Conservation (phyloP, 92 coral and sea anemone species). For the Phenganax marumi region DNA sequence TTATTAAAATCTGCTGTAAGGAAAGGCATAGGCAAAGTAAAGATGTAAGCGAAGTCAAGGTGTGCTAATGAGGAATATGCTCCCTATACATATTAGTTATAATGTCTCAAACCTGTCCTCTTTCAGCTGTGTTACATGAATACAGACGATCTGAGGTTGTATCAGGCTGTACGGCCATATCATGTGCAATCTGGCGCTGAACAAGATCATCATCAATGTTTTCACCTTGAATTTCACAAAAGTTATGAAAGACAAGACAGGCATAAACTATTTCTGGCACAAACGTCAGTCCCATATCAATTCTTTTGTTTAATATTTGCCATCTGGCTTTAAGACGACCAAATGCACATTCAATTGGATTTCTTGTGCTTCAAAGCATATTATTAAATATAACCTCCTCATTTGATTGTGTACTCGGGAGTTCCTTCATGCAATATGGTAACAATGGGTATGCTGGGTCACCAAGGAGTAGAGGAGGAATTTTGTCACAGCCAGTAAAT, state of each 20-base stretch:
- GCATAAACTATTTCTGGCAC: conserved; percentile 12
- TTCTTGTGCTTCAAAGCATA: conserved; percentile 46
- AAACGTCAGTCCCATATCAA: conserved; percentile 30
- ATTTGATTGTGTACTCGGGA: conserved; percentile 40
- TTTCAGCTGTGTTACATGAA: conserved; percentile 12
- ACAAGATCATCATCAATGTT: conserved; percentile 30
- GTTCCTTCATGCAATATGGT: conserved; percentile 49
- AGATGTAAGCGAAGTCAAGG: neutral
- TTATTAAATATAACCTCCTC: conserved; percentile 54
- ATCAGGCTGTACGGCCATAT: neutral
- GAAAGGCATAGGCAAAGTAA: neutral
- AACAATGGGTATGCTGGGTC: conserved; percentile 60
- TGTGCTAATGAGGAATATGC: conserved; percentile 13
- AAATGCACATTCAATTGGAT: conserved; percentile 51
- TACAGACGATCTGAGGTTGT: conserved; percentile 6
- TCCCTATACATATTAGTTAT: conserved; percentile 17
- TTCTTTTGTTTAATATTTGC: conserved; percentile 45
- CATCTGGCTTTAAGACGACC: conserved; percentile 55
- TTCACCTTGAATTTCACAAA: conserved; percentile 33
- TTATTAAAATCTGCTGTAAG: neutral
- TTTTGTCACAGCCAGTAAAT: conserved; percentile 63
- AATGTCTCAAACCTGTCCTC: conserved; percentile 13
- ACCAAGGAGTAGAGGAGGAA: conserved; percentile 43
- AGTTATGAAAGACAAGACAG: conserved; percentile 41
- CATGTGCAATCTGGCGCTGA: conserved; percentile 42